phyloP scores from a whole-genome alignment of 2,113 vertebrate species.

The Apus apus region DNA sequence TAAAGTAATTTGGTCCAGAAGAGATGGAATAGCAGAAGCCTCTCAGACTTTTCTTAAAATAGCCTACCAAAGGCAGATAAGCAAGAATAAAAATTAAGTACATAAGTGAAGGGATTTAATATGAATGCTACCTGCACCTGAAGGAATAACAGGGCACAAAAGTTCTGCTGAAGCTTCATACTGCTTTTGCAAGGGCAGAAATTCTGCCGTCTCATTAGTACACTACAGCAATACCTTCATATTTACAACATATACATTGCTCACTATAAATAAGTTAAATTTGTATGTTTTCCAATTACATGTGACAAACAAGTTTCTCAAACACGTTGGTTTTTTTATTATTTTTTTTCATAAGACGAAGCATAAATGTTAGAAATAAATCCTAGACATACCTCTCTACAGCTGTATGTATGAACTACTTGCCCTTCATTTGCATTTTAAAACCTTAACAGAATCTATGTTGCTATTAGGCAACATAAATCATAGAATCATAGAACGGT shows the following conservation, averaged over 20 bases:
- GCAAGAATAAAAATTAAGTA: background rate
- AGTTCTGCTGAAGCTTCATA: background rate
- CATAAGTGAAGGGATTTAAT: background rate
- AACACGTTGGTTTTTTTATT: accelerated
- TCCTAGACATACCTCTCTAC: background rate
- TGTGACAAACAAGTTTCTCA: background rate
- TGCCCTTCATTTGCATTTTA: background rate
- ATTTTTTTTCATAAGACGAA: background rate
- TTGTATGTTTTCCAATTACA: background rate
- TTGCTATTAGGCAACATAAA: background rate
- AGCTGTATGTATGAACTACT: background rate
- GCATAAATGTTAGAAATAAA: background rate
- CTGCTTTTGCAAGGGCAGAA: background rate
- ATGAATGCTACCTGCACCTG: background rate
- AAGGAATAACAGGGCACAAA: background rate
- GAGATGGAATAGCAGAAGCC: background rate
- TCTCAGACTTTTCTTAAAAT: background rate
- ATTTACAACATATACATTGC: background rate
- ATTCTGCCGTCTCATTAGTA: background rate
- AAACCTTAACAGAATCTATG: background rate
- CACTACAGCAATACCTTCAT: background rate
- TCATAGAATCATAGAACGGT: too few relatives aligned
- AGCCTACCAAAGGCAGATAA: background rate
- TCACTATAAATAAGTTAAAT: background rate
- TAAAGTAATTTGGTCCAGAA: background rate